Conservation (phyloP, 2,888 invertebrate genomes). For the Hydropsyche betteni region DNA sequence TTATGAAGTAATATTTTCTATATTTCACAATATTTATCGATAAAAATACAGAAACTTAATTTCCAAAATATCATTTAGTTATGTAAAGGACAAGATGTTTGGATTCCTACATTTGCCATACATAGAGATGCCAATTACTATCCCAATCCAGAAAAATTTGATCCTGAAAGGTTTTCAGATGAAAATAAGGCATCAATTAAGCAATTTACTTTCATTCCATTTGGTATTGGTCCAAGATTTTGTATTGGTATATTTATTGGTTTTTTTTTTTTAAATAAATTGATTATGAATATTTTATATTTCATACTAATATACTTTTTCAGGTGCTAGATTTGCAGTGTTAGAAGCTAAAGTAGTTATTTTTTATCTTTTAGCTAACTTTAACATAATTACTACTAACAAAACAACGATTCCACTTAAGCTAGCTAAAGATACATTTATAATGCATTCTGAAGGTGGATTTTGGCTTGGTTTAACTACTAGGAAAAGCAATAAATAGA, state of each 20-base stretch:
- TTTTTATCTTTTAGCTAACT: conserved; percentile 52
- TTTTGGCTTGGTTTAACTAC: conserved; percentile 53
- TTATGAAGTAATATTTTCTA: conserved; percentile 41
- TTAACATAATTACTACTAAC: conserved; percentile 52
- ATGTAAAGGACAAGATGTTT: conserved; percentile 51
- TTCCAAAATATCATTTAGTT: conserved; percentile 43
- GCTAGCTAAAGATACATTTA: conserved; percentile 50
- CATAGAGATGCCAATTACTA: conserved; percentile 55
- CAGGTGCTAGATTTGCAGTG: conserved; percentile 56
- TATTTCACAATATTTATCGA: background rate
- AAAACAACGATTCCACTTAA: conserved; percentile 54
- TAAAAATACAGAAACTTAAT: background rate
- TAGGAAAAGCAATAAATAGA: conserved; percentile 43
- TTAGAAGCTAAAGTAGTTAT: conserved; percentile 53
- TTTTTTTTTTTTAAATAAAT: background rate
- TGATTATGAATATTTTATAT: background rate
- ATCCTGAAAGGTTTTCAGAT: conserved; percentile 62
- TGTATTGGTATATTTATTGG: conserved; percentile 47
- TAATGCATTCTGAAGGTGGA: conserved; percentile 53
- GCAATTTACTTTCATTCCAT: conserved; percentile 50
- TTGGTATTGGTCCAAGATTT: conserved; percentile 51
- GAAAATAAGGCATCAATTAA: conserved; percentile 56
- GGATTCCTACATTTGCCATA: conserved; percentile 55
- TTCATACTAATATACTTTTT: conserved; percentile 28
- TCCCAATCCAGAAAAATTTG: conserved; percentile 57